Evolutionary conservation across 2,888 invertebrate species (phyloP).

Genomic region (Leucophenga maculata): DNA sequence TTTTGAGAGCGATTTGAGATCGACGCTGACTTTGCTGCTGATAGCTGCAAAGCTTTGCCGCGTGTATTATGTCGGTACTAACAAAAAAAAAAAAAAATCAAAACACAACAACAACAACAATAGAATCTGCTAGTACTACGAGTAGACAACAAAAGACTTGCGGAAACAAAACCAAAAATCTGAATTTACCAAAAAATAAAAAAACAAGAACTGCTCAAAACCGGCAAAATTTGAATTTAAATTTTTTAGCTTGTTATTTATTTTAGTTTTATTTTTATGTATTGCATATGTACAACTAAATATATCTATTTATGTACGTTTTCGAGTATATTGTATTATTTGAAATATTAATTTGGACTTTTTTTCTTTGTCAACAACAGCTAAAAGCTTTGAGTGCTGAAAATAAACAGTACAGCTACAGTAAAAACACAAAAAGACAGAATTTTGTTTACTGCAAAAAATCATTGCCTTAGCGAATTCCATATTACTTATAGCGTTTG

Average conservation of each 20-base stretch:
- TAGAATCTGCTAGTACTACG: no score
- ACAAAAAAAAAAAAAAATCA: background rate
- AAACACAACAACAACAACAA: background rate
- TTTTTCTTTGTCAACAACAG: background rate
- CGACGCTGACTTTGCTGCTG: background rate
- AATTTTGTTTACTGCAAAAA: no score
- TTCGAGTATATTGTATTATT: background rate
- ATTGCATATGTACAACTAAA: no score
- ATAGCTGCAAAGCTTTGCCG: no score
- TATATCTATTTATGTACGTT: background rate
- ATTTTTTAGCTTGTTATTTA: background rate
- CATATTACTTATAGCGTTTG: no score
- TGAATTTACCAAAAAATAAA: background rate
- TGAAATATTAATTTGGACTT: conserved; percentile 28
- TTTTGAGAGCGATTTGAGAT: background rate
- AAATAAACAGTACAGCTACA: conserved; percentile 9
- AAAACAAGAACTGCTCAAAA: conserved; percentile 9
- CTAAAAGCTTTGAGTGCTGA: background rate
- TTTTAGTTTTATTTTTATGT: background rate
- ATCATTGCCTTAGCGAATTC: no score
- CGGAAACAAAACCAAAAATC: background rate
- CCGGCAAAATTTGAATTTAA: conserved; percentile 3
- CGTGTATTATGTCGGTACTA: background rate
- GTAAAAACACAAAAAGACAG: background rate
- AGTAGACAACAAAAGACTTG: no score